A percentile compares a stretch with the other conserved stretches of the same genome.
Conservation (phyloP, 2,888 invertebrate genomes). For the Agonum fuliginosum region DNA sequence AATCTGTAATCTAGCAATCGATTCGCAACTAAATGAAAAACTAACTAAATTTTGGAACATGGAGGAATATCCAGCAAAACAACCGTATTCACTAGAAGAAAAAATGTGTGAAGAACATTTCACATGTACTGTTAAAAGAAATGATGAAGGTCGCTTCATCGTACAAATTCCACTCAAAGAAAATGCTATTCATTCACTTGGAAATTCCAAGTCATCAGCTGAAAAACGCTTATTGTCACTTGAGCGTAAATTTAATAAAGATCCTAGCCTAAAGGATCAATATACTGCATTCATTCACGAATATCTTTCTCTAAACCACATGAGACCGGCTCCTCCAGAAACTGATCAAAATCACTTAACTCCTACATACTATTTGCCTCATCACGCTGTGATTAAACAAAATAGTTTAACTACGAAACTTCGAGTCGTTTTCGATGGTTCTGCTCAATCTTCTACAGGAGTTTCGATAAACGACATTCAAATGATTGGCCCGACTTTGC, state of each 20-base stretch:
- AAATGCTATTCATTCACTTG: not conserved
- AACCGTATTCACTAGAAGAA: not conserved
- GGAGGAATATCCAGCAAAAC: not conserved
- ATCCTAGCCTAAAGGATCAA: not conserved
- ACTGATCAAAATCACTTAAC: conserved; percentile 29
- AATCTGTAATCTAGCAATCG: not conserved
- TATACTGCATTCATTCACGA: conserved; percentile 59
- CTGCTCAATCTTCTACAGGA: conserved; percentile 7
- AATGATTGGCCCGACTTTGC: conserved; percentile 23
- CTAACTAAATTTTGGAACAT: conserved; percentile 13
- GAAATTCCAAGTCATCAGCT: not conserved
- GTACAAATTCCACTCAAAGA: conserved; percentile 41
- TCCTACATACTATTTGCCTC: conserved; percentile 45
- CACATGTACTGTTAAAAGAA: not conserved
- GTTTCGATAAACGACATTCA: conserved; percentile 17
- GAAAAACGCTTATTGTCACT: conserved; percentile 9
- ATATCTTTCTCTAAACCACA: conserved; percentile 45
- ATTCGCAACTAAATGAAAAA: not conserved
- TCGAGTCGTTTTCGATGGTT: conserved; percentile 55
- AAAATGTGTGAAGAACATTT: not conserved
- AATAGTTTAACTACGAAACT: conserved; percentile 55
- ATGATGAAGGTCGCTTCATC: conserved; percentile 26
- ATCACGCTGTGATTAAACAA: conserved; percentile 55
- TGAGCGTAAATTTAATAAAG: conserved; percentile 41
- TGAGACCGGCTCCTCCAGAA: not conserved